Evolutionary conservation across 64 coral and sea anemone species (phyloP).

Genomic region (Pocillopora verrucosa): DNA sequence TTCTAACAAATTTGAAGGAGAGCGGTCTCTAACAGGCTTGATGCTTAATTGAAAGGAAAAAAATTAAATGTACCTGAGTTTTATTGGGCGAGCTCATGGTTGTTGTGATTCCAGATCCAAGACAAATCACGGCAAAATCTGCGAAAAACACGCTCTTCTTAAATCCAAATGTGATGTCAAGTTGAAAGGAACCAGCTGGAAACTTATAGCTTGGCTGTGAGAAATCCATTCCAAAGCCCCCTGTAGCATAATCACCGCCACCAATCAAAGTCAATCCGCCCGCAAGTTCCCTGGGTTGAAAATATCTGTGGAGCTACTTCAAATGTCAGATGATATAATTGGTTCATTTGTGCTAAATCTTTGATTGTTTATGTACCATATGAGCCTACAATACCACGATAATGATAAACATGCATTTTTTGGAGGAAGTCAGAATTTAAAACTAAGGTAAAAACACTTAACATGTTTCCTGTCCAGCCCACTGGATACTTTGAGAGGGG

Average conservation of each 20-base stretch:
- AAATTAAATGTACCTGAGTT: slow-evolving; percentile 49
- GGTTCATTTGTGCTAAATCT: not conserved
- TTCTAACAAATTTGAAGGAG: too few relatives aligned
- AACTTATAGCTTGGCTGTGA: not conserved
- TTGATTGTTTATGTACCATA: too few relatives aligned
- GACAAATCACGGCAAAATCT: too few relatives aligned
- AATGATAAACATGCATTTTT: too few relatives aligned
- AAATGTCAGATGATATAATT: not conserved
- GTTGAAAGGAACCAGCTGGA: not conserved
- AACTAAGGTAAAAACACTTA: too few relatives aligned
- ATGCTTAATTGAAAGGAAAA: slow-evolving; percentile 26
- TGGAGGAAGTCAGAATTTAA: too few relatives aligned
- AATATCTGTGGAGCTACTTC: not conserved
- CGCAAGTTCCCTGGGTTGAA: not conserved
- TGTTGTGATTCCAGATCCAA: too few relatives aligned
- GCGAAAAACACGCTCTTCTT: too few relatives aligned
- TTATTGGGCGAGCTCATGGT: too few relatives aligned
- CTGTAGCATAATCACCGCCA: not conserved
- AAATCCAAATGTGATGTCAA: slow-evolving; percentile 11
- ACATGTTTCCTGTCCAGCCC: too few relatives aligned
- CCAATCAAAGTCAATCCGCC: not conserved
- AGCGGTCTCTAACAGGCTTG: slow-evolving; percentile 18
- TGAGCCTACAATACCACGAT: too few relatives aligned
- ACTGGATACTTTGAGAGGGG: too few relatives aligned
- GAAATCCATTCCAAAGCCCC: slow-evolving; percentile 35